Evolutionary conservation across 2,113 vertebrate genomes (phyloP).

Genomic region (Peromyscus californicus): DNA sequence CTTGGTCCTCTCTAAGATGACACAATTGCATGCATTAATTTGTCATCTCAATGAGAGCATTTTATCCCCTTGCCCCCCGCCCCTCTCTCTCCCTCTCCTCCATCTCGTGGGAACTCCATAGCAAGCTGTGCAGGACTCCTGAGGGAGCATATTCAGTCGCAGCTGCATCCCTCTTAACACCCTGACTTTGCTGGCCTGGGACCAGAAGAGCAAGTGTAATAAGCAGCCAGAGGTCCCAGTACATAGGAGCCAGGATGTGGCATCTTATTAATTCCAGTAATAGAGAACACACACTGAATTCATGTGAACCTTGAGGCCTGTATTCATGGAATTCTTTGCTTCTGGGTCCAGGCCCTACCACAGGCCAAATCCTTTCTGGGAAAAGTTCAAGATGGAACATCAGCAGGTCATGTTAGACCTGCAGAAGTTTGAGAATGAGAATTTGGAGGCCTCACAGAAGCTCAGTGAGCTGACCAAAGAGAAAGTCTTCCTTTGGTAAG

Average conservation of each 20-base stretch:
- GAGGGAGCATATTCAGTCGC: neutral
- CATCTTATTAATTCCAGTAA: neutral
- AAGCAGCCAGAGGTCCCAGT: neutral
- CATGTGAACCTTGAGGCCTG: accelerated
- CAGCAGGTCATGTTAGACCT: slow-evolving; percentile 97
- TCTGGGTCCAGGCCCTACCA: slow-evolving; percentile 90
- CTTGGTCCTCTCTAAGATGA: too few species aligned
- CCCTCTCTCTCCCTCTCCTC: too few species aligned
- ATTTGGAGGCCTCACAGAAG: slow-evolving; percentile 94
- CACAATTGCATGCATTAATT: too few species aligned
- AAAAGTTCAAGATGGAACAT: slow-evolving; percentile 96
- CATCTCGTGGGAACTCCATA: neutral
- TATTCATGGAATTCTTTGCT: slow-evolving; percentile 19
- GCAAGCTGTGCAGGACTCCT: neutral
- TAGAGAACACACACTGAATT: neutral
- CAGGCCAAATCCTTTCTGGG: slow-evolving; percentile 95
- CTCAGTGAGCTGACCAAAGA: slow-evolving; percentile 98
- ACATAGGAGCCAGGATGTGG: neutral
- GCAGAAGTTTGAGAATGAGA: slow-evolving; percentile 96
- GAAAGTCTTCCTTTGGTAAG: slow-evolving; percentile 98
- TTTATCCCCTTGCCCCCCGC: too few species aligned
- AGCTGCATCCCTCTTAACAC: neutral
- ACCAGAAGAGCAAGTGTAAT: neutral
- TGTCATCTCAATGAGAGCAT: too few species aligned
- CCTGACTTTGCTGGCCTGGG: neutral